phyloP scores from a whole-genome alignment of 1,140 invertebrate species.

The Berghia stephanieae region DNA sequence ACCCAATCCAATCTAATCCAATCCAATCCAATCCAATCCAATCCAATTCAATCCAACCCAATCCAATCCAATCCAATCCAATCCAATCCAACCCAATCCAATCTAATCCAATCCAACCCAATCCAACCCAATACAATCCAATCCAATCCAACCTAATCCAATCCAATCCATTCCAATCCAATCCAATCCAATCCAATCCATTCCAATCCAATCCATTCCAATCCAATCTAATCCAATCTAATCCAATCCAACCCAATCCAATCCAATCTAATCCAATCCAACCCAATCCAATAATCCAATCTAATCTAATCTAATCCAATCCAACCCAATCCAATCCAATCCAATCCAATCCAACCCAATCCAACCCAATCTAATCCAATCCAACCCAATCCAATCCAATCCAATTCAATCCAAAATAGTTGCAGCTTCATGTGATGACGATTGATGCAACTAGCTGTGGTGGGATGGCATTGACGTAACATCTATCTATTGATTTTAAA shows the following conservation, averaged over 20 bases:
- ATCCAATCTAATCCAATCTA: conserved; percentile 12
- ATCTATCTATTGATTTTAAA: too few relatives aligned
- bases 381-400: too few relatives aligned
- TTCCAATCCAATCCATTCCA: too few relatives aligned
- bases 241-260: conserved; percentile 24
- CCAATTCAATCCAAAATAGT: too few relatives aligned
- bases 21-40: background rate
- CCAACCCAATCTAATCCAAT: conserved; percentile 21
- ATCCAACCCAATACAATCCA: too few relatives aligned
- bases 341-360: conserved; percentile 14
- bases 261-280: conserved; percentile 29
- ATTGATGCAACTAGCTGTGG: too few relatives aligned
- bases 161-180: conserved; percentile 21
- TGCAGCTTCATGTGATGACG: too few relatives aligned
- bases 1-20: background rate
- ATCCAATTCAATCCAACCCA: background rate
- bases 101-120: too few relatives aligned
- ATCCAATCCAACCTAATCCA: background rate
- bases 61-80: background rate
- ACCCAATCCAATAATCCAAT: conserved; percentile 31
- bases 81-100: too few relatives aligned
- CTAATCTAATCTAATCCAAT: conserved; percentile 31
- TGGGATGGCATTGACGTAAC: too few relatives aligned
- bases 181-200: conserved; percentile 5
- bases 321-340: conserved; percentile 30